Evolutionary conservation across 2,888 invertebrate genomes (phyloP).

Genomic region (Leptothorax acervorum): DNA sequence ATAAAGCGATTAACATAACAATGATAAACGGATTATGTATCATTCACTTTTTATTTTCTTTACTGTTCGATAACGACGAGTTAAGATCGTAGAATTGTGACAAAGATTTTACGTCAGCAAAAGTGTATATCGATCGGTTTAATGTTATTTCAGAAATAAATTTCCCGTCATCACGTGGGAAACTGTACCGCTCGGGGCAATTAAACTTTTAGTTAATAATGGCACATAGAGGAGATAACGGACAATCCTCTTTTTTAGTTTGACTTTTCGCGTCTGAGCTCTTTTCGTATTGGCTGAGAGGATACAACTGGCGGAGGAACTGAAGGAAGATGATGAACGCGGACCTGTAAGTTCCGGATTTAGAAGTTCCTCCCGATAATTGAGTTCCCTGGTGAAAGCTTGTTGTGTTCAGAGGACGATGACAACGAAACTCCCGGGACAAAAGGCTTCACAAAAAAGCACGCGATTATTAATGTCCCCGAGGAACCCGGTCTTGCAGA

Average conservation of each 20-base stretch:
- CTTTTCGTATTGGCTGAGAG: background rate
- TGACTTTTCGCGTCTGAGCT: conserved; percentile 27
- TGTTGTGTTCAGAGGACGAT: background rate
- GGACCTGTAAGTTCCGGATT: conserved; percentile 29
- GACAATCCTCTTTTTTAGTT: conserved; percentile 30
- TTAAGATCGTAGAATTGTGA: background rate
- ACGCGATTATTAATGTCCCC: conserved; percentile 34
- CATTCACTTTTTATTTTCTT: background rate
- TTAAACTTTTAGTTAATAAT: conserved; percentile 49
- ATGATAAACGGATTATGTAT: too few relatives aligned
- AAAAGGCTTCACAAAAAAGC: conserved; percentile 11
- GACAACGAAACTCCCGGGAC: conserved; percentile 13
- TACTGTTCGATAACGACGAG: background rate
- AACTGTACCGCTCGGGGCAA: background rate
- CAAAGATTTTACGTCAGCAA: background rate
- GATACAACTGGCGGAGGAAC: background rate
- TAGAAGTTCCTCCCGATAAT: conserved; percentile 38
- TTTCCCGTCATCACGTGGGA: background rate
- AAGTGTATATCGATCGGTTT: background rate
- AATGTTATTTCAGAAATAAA: conserved; percentile 4
- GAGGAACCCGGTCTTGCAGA: background rate
- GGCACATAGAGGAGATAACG: conserved; percentile 25
- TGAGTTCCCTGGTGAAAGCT: conserved; percentile 12
- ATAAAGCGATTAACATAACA: background rate
- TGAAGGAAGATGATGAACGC: background rate